phyloP scores from a whole-genome alignment of 2,113 vertebrate species.

The Plotosus lineatus region DNA sequence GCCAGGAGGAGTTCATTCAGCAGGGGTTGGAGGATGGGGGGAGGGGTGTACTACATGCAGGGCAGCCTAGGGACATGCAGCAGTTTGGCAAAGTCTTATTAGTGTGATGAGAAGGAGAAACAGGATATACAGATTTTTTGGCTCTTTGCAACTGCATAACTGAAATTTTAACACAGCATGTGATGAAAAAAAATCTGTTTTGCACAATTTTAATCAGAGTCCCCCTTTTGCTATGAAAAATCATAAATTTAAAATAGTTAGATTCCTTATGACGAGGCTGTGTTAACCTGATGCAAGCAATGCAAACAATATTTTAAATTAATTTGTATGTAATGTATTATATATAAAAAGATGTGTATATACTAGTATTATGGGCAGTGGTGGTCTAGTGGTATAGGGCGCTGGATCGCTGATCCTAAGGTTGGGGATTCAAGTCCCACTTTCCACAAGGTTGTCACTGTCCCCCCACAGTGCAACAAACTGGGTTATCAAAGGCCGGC shows the following conservation, averaged over 20 bases:
- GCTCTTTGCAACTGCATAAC: neutral
- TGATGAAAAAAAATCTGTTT: neutral
- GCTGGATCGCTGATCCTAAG: too few relatives aligned
- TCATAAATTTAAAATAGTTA: neutral
- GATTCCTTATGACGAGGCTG: neutral
- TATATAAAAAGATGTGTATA: too few relatives aligned
- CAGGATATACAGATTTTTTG: neutral
- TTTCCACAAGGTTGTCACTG: too few relatives aligned
- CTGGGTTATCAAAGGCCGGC: too few relatives aligned
- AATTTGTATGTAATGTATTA: too few relatives aligned
- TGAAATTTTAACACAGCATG: neutral
- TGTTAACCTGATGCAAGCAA: neutral
- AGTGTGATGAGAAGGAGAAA: slow-evolving; percentile 3
- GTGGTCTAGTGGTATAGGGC: too few relatives aligned
- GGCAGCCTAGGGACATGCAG: neutral
- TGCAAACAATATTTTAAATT: too few relatives aligned
- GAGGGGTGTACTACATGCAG: slow-evolving; percentile 22
- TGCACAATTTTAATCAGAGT: neutral
- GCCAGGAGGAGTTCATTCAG: slow-evolving; percentile 53
- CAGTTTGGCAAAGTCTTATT: slow-evolving; percentile 9
- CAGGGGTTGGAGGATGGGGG: too few relatives aligned
- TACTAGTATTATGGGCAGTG: too few relatives aligned
- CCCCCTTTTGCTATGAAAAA: neutral
- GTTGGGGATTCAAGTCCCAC: too few relatives aligned
- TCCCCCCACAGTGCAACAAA: too few relatives aligned